Evolutionary conservation across 2,888 invertebrate genomes (phyloP).

Genomic region (Tyria jacobaeae): DNA sequence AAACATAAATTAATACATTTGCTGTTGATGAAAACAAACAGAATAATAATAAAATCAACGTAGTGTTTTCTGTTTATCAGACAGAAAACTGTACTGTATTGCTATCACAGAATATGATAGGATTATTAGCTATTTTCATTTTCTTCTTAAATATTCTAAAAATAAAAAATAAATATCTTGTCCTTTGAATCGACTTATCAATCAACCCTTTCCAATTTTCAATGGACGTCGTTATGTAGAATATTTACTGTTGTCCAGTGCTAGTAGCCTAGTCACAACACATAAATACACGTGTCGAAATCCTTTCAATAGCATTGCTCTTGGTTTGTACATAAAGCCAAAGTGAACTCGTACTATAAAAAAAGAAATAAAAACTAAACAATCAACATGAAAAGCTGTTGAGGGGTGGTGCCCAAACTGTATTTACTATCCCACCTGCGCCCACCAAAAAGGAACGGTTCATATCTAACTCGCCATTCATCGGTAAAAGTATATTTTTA

Average conservation of each 20-base stretch:
- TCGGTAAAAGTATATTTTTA: constrained; percentile 63
- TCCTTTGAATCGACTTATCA: too few species aligned
- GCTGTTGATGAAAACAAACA: too few species aligned
- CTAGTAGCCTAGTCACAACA: not conserved
- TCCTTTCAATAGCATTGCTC: constrained; percentile 19
- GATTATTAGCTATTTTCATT: too few species aligned
- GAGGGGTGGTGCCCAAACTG: constrained; percentile 28
- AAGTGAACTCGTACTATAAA: constrained; percentile 19
- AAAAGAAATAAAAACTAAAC: constrained; percentile 31
- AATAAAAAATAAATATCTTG: too few species aligned
- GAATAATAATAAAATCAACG: too few species aligned
- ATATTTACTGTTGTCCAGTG: not conserved
- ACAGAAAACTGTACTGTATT: too few species aligned
- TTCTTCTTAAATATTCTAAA: too few species aligned
- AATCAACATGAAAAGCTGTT: constrained; percentile 23
- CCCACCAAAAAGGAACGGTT: constrained; percentile 46
- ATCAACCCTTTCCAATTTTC: not conserved
- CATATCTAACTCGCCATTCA: constrained; percentile 49
- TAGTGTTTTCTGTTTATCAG: too few species aligned
- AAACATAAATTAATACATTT: too few species aligned
- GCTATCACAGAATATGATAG: too few species aligned
- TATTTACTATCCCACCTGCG: constrained; percentile 48
- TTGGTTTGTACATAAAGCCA: constrained; percentile 20
- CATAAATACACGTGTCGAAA: constrained; percentile 4
- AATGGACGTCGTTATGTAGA: not conserved